phyloP scores from a whole-genome alignment of 1,140 invertebrate species.

The Heliconius eleuchia region DNA sequence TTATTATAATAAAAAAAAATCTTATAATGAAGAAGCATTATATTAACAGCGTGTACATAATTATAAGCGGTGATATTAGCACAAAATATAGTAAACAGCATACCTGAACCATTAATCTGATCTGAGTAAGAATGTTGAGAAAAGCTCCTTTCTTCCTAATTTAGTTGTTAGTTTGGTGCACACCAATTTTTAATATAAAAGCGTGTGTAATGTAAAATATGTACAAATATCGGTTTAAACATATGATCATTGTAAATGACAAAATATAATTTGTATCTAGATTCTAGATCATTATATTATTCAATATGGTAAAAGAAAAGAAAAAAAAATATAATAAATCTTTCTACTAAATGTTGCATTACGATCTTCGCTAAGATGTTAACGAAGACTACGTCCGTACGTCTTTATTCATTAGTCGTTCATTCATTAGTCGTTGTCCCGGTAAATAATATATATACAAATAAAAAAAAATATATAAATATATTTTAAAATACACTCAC shows the following conservation, averaged over 20 bases:
- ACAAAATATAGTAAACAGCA: constrained; percentile 48
- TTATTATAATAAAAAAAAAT: neutral
- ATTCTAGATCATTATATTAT: neutral
- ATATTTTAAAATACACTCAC: constrained; percentile 45
- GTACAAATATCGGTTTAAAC: neutral
- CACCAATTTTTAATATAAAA: constrained; percentile 17
- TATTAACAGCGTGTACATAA: constrained; percentile 45
- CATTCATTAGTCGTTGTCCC: neutral
- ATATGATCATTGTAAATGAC: neutral
- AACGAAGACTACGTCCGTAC: neutral
- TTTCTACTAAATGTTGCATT: too few relatives aligned
- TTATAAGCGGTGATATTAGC: constrained; percentile 43
- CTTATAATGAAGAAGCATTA: constrained; percentile 39
- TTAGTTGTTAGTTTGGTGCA: constrained; percentile 58
- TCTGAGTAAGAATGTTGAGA: neutral
- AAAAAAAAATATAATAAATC: neutral
- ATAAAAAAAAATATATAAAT: neutral
- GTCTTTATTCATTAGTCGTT: neutral
- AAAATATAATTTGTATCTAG: neutral
- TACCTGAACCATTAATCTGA: constrained; percentile 59
- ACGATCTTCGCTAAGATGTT: neutral
- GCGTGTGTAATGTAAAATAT: constrained; percentile 1
- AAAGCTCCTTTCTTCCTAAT: constrained; percentile 26
- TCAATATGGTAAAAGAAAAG: neutral
- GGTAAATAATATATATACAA: constrained; percentile 1